Conservation (phyloP, 2,888 invertebrate species). For the Allophyes oxyacanthae region DNA sequence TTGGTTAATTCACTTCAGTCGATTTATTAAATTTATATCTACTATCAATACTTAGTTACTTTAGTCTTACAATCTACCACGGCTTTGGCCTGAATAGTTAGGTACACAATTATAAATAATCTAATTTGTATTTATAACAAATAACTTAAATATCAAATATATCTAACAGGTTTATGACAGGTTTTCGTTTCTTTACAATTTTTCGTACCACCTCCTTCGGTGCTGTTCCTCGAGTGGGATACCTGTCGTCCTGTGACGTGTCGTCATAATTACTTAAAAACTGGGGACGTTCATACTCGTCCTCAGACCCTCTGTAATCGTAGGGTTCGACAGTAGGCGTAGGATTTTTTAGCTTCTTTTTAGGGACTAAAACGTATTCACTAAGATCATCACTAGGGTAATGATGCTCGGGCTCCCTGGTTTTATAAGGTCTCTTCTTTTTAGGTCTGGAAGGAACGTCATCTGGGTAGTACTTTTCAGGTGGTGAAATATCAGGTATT, state of each 20-base stretch:
- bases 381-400: constrained; percentile 72
- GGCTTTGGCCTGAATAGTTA: constrained; percentile 41
- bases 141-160: constrained; percentile 81
- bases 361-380: constrained; percentile 82
- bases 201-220: constrained; percentile 78
- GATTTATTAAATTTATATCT: constrained; percentile 22
- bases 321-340: constrained; percentile 66
- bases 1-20: constrained; percentile 46
- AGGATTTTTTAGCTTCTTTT: constrained; percentile 79
- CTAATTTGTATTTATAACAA: constrained; percentile 75
- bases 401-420: constrained; percentile 65
- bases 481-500: constrained; percentile 69
- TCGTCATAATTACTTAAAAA: constrained; percentile 65
- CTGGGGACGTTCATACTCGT: constrained; percentile 76
- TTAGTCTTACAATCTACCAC: constrained; percentile 32
- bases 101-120: constrained; percentile 55
- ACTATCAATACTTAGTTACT: constrained; percentile 32
- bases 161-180: constrained; percentile 80
- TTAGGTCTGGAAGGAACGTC: constrained; percentile 75
- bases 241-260: constrained; percentile 70
- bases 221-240: constrained; percentile 65
- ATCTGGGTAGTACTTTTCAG: constrained; percentile 73
- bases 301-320: constrained; percentile 74
- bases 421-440: constrained; percentile 77
- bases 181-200: constrained; percentile 80